A percentile compares a stretch with the other conserved stretches of the same genome.
These are phyloP conservation scores for Monodelphis domestica DNA, from an alignment of 2,797 vertebrate genomes.

Conservation along the genomic window DNA sequence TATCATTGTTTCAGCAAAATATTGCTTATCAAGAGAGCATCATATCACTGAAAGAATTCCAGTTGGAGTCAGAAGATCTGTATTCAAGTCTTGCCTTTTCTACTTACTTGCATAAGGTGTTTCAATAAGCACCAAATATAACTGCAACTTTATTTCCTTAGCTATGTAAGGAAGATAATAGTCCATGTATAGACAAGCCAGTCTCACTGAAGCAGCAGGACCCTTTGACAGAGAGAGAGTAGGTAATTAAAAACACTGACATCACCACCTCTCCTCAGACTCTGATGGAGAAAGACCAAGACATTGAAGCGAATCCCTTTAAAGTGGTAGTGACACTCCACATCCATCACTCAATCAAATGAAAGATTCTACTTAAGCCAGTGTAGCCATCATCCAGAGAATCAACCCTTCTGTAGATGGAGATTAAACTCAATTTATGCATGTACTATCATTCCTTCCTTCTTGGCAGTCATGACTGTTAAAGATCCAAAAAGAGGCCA, in stretches of 20 bases:
- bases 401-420: neutral
- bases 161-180: neutral
- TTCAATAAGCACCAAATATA: neutral
- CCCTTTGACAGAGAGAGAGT: neutral
- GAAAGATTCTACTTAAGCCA: neutral
- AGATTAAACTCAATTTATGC: neutral
- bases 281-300: neutral
- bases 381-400: neutral
- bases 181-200: neutral
- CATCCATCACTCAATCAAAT: neutral
- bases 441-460: neutral
- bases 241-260: neutral
- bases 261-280: neutral
- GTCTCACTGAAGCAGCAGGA: neutral
- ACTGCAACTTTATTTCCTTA: neutral
- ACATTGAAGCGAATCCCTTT: neutral
- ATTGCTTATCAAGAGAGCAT: too few species aligned
- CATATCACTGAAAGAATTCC: too few species aligned
- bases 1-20: too few species aligned
- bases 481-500: neutral
- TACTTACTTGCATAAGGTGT: neutral
- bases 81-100: neutral
- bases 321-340: neutral
- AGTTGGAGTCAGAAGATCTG: too few species aligned
- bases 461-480: too few species aligned